Evolutionary conservation across 2,888 invertebrate genomes (phyloP).

Genomic region (Thecocarcelia acutangulata): DNA sequence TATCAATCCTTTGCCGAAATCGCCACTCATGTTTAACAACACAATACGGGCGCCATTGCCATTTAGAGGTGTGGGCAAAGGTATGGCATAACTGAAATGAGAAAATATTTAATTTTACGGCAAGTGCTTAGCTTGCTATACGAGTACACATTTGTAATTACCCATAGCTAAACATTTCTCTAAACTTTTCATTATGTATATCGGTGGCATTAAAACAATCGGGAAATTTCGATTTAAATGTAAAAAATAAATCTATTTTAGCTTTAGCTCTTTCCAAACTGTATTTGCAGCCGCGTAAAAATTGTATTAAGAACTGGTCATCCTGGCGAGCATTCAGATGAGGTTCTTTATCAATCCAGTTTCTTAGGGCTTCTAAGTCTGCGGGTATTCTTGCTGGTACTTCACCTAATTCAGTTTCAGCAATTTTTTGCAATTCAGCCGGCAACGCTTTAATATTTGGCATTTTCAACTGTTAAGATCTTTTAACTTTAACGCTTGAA

Average conservation of each 20-base stretch:
- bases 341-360: constrained; percentile 82
- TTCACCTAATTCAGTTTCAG: constrained; percentile 82
- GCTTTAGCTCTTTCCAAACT: constrained; percentile 83
- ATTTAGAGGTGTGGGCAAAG: constrained; percentile 78
- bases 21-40: constrained; percentile 82
- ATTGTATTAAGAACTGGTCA: constrained; percentile 82
- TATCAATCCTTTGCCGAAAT: constrained; percentile 82
- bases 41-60: constrained; percentile 82
- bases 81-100: constrained; percentile 74
- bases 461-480: neutral
- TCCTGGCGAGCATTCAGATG: constrained; percentile 78
- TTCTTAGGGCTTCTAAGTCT: constrained; percentile 79
- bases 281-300: constrained; percentile 83
- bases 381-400: constrained; percentile 76
- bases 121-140: neutral
- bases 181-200: constrained; percentile 71
- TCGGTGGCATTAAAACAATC: constrained; percentile 81
- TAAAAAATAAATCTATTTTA: constrained; percentile 84
- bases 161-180: constrained; percentile 76
- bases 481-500: neutral
- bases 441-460: constrained; percentile 3
- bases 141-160: constrained; percentile 58
- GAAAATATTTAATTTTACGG: neutral
- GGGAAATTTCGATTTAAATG: constrained; percentile 82
- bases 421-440: constrained; percentile 76